Evolutionary conservation across 2,888 invertebrate species (phyloP).

Genomic region (Eilema caniola): DNA sequence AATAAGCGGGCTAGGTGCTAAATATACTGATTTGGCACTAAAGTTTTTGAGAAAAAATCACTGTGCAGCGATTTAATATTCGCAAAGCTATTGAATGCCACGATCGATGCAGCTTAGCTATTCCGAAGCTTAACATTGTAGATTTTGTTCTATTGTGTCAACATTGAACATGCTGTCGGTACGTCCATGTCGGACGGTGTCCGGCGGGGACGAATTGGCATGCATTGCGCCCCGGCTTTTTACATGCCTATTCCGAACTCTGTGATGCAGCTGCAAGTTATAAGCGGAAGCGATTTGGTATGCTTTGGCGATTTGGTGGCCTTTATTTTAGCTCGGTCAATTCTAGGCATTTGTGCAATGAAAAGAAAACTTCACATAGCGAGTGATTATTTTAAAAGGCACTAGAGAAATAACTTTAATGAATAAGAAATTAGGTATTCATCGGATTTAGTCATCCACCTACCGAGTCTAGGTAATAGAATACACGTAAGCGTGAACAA

Average conservation of each 20-base stretch:
- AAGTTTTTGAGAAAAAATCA: not conserved
- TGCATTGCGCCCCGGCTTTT: constrained; percentile 81
- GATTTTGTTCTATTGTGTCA: constrained; percentile 6
- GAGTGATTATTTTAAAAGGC: no score
- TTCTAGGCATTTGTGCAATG: not conserved
- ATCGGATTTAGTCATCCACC: no score
- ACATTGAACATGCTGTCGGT: constrained; percentile 56
- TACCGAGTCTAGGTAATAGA: no score
- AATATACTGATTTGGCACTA: not conserved
- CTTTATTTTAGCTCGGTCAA: not conserved
- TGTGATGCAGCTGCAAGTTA: constrained; percentile 39
- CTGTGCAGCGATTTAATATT: constrained; percentile 3
- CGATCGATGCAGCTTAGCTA: not conserved
- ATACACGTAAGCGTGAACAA: no score
- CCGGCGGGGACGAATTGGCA: constrained; percentile 78
- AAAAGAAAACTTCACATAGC: no score
- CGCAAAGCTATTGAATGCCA: not conserved
- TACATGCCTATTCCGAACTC: constrained; percentile 76
- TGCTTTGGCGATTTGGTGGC: no score
- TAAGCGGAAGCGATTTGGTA: constrained; percentile 40
- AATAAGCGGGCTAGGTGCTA: not conserved
- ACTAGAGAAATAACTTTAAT: no score
- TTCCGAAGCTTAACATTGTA: not conserved
- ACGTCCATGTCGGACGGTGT: constrained; percentile 65
- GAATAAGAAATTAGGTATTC: no score